Percentiles rank a stretch among this genome's conserved stretches.
Conservation (phyloP, 2,113 vertebrate species). For the Neodon shergylaensis region DNA sequence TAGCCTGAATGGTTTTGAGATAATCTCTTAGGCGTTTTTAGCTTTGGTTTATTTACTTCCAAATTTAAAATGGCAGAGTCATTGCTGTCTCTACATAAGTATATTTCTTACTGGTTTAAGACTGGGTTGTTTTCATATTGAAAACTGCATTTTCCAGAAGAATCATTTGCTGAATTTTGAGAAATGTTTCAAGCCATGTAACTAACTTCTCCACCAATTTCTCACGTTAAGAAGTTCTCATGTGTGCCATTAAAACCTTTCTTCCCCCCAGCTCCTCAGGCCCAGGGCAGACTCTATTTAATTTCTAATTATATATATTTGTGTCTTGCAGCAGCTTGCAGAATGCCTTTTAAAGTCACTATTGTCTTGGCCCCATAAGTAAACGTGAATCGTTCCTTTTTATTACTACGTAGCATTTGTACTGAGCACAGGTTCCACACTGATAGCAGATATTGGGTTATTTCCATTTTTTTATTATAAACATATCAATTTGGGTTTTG, state of each 20-base stretch:
- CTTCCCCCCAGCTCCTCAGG: neutral
- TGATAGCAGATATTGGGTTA: neutral
- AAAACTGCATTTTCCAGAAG: neutral
- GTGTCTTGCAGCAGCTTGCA: neutral
- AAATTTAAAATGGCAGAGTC: neutral
- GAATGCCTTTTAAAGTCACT: neutral
- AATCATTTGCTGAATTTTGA: conserved; percentile 1
- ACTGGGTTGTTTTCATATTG: neutral
- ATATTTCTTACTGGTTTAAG: neutral
- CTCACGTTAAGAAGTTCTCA: neutral
- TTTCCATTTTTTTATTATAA: conserved; percentile 47
- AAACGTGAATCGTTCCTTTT: neutral
- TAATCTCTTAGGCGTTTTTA: neutral
- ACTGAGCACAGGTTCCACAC: neutral
- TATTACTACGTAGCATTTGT: neutral
- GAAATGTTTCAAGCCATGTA: neutral
- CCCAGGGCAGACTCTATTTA: neutral
- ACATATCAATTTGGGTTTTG: neutral
- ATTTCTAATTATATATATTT: neutral
- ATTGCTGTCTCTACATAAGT: neutral
- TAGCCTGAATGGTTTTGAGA: neutral
- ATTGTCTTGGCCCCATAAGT: neutral
- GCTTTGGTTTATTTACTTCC: neutral
- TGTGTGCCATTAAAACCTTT: neutral
- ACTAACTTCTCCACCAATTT: neutral